Conservation (phyloP, 2,888 invertebrate genomes). For the Drosophila mulleri region DNA sequence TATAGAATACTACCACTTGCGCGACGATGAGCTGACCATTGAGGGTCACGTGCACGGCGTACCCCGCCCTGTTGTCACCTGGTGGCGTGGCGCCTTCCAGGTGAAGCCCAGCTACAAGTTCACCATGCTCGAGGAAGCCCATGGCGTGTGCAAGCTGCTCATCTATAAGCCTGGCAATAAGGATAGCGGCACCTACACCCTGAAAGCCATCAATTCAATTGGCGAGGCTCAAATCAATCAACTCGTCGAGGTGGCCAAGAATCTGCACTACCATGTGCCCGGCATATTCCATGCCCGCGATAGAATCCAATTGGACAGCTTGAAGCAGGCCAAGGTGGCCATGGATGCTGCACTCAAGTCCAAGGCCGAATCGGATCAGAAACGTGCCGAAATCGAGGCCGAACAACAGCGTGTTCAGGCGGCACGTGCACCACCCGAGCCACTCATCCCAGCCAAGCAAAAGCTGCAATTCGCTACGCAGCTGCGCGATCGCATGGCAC, state of each 20-base stretch:
- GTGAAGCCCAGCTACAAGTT: constrained; percentile 83
- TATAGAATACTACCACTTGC: constrained; percentile 84
- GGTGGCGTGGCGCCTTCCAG: constrained; percentile 83
- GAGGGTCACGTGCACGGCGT: constrained; percentile 86
- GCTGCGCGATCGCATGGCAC: constrained; percentile 91
- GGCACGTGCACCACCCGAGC: constrained; percentile 75
- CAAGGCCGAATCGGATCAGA: constrained; percentile 83
- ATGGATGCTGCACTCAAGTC: constrained; percentile 84
- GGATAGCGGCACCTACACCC: constrained; percentile 89
- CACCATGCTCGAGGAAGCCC: constrained; percentile 84
- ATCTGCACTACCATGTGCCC: constrained; percentile 85
- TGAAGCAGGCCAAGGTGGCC: constrained; percentile 80
- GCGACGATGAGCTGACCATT: constrained; percentile 87
- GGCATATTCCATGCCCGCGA: constrained; percentile 84
- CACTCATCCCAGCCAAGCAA: constrained; percentile 83
- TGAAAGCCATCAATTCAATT: constrained; percentile 89
- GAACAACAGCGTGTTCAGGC: constrained; percentile 61
- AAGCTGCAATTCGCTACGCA: constrained; percentile 89
- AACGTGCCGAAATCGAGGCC: constrained; percentile 74
- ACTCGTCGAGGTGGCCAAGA: constrained; percentile 86
- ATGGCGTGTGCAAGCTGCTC: constrained; percentile 86
- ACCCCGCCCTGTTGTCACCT: constrained; percentile 83
- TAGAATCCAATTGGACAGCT: constrained; percentile 81
- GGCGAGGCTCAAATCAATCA: constrained; percentile 86
- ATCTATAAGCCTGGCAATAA: constrained; percentile 86